Conservation (phyloP, 2,113 vertebrate species). For the Columba janthina region DNA sequence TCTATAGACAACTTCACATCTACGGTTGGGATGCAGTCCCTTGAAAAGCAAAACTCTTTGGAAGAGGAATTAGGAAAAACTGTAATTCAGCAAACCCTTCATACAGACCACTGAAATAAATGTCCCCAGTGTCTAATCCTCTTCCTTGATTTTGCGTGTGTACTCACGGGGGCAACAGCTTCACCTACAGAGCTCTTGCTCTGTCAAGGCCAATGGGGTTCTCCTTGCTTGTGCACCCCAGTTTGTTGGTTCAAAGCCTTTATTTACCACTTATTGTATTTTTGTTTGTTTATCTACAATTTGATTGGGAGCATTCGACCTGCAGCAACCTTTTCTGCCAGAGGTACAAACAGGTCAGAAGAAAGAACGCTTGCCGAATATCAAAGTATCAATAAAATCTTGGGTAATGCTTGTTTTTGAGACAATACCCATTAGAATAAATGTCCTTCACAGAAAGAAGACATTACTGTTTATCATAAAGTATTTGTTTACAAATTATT, state of each 20-base stretch:
- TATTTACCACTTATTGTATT: background rate
- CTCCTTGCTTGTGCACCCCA: background rate
- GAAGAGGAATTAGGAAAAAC: background rate
- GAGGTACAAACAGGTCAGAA: background rate
- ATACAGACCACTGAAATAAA: background rate
- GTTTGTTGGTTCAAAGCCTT: background rate
- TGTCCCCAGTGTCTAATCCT: background rate
- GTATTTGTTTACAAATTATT: background rate
- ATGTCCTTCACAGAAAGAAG: background rate
- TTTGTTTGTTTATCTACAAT: background rate
- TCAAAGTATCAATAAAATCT: background rate
- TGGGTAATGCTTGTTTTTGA: background rate
- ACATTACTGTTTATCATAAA: background rate
- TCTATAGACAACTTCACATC: background rate
- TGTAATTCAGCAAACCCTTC: background rate
- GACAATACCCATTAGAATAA: background rate
- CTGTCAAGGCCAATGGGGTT: background rate
- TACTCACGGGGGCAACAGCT: background rate
- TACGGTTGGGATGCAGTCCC: background rate
- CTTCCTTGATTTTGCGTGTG: rapidly evolving
- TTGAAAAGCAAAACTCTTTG: background rate
- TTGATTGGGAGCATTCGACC: background rate
- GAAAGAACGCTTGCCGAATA: background rate
- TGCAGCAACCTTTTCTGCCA: background rate
- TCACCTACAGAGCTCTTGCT: background rate